phyloP scores from a whole-genome alignment of 2,113 vertebrate genomes.

The Urocynchramus pylzowi region DNA sequence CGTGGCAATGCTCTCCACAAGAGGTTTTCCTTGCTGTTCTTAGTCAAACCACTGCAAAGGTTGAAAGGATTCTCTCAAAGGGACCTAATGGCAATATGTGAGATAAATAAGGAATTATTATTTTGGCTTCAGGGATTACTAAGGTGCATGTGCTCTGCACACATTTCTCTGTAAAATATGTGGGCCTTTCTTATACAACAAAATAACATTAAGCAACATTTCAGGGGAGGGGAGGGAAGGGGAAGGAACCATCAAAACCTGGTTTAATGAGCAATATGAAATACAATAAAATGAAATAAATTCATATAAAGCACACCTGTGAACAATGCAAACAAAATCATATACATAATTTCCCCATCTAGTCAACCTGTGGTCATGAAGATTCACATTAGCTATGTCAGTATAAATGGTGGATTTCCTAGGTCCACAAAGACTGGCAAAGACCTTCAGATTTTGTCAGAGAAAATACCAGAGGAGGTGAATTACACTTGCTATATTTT shows the following conservation, averaged over 20 bases:
- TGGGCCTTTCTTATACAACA: background rate
- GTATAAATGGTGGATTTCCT: background rate
- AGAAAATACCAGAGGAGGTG: background rate
- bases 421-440: background rate
- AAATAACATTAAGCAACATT: background rate
- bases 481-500: slow-evolving; percentile 35
- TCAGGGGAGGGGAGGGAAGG: background rate
- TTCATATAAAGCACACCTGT: background rate
- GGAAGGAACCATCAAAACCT: background rate
- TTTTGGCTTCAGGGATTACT: background rate
- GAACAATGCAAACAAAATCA: background rate
- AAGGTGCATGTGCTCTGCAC: background rate
- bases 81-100: background rate
- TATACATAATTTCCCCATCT: background rate
- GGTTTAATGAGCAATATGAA: background rate
- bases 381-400: background rate
- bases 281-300: background rate
- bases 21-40: slow-evolving; percentile 13
- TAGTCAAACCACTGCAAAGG: background rate
- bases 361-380: background rate
- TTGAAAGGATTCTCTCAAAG: background rate
- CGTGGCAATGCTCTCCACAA: background rate
- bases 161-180: background rate
- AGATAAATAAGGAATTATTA: background rate
- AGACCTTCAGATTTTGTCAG: background rate